Evolutionary conservation across 2,888 invertebrate genomes (phyloP).

Genomic region (Papilio elwesi): DNA sequence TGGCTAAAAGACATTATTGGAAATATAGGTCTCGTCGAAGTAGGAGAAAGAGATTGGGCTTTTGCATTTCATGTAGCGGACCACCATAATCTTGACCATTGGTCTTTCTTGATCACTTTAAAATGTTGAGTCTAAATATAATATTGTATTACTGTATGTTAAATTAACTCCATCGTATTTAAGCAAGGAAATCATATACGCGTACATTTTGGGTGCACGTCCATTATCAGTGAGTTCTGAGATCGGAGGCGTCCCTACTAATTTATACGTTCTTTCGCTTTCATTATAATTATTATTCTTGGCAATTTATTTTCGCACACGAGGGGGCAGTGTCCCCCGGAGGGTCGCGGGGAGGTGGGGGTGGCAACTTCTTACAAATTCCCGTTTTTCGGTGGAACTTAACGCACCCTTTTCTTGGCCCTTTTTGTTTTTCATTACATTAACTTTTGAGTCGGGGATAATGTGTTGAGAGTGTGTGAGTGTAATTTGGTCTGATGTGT

Average conservation of each 20-base stretch:
- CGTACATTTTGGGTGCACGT: slow-evolving; percentile 46
- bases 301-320: slow-evolving; percentile 85
- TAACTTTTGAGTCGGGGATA: slow-evolving; percentile 82
- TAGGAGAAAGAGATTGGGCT: too few species aligned
- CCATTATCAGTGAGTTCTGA: slow-evolving; percentile 63
- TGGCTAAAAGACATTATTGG: too few species aligned
- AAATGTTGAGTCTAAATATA: too few species aligned
- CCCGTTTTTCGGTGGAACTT: slow-evolving; percentile 84
- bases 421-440: slow-evolving; percentile 85
- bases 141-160: background rate
- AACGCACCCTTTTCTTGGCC: slow-evolving; percentile 84
- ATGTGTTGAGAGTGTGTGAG: slow-evolving; percentile 77
- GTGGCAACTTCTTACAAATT: slow-evolving; percentile 82
- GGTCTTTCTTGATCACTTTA: too few species aligned
- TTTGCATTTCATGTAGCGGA: too few species aligned
- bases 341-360: slow-evolving; percentile 49
- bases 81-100: too few species aligned
- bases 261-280: slow-evolving; percentile 85
- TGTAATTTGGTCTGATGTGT: slow-evolving; percentile 56
- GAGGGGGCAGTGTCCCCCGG: slow-evolving; percentile 73
- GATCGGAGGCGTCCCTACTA: slow-evolving; percentile 81
- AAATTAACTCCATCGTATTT: background rate
- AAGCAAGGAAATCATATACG: slow-evolving; percentile 22
- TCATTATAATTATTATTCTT: slow-evolving; percentile 85
- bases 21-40: too few species aligned